phyloP scores from a whole-genome alignment of 1,140 invertebrate species.

The Eciton burchellii region DNA sequence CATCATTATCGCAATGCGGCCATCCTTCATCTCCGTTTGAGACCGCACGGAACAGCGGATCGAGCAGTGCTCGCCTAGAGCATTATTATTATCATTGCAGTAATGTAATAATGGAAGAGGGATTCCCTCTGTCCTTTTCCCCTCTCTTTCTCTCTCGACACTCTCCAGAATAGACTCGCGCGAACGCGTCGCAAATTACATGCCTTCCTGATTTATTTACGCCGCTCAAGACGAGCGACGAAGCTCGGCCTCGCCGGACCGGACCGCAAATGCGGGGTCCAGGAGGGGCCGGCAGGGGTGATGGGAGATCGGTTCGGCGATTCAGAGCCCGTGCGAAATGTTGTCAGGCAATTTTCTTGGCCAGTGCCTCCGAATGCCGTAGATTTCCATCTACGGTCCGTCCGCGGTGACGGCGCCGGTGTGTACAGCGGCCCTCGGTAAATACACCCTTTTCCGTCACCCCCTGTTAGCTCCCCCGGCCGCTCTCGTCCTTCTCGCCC shows the following conservation, averaged over 20 bases:
- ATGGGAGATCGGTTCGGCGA: constrained; percentile 73
- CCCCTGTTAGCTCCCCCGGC: constrained; percentile 62
- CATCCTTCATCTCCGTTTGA: too few species aligned
- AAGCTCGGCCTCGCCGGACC: constrained; percentile 31
- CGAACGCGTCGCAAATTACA: neutral
- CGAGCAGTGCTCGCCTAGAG: too few species aligned
- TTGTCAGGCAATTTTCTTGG: constrained; percentile 86
- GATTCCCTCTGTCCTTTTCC: too few species aligned
- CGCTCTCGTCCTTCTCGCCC: constrained; percentile 55
- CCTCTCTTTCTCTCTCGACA: too few species aligned
- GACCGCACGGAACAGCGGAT: too few species aligned
- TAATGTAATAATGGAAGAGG: too few species aligned
- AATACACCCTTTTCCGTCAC: constrained; percentile 81
- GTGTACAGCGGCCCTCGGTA: constrained; percentile 78
- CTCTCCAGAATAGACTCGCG: too few species aligned
- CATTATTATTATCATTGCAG: too few species aligned
- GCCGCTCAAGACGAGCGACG: constrained; percentile 10
- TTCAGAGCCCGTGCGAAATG: constrained; percentile 82
- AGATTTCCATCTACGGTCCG: constrained; percentile 85
- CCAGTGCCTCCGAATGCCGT: constrained; percentile 85
- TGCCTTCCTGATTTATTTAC: constrained; percentile 43
- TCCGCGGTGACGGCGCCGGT: constrained; percentile 72
- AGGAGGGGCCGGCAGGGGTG: constrained; percentile 22
- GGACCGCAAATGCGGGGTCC: constrained; percentile 66
- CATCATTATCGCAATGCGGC: too few species aligned